Evolutionary conservation across 2,888 invertebrate species (phyloP).

Genomic region (Leucophenga montana): DNA sequence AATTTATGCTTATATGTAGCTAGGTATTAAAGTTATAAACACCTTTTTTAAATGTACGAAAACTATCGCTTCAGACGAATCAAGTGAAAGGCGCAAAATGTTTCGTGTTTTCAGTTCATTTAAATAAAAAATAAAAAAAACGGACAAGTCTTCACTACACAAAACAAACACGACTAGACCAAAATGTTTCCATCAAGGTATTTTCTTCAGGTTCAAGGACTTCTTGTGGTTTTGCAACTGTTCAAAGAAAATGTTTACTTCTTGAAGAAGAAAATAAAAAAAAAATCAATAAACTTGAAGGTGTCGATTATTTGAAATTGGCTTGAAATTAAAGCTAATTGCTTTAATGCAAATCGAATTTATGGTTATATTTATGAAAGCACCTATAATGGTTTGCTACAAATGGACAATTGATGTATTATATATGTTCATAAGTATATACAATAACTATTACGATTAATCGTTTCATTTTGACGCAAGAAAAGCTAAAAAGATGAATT

Average conservation of each 20-base stretch:
- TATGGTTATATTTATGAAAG: too few relatives aligned
- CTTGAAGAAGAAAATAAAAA: slow-evolving; percentile 9
- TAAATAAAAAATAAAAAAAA: background rate
- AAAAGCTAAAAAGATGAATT: too few relatives aligned
- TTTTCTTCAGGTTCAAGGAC: slow-evolving; percentile 58
- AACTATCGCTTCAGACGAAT: background rate
- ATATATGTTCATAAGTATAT: too few relatives aligned
- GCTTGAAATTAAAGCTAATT: background rate
- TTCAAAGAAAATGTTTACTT: slow-evolving; percentile 1
- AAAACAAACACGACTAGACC: background rate
- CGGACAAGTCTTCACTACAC: background rate
- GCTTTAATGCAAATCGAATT: background rate
- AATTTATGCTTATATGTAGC: too few relatives aligned
- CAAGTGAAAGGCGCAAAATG: background rate
- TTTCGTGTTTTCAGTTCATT: slow-evolving; percentile 20
- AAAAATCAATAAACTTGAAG: slow-evolving; percentile 54
- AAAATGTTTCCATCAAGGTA: background rate
- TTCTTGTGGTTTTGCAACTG: slow-evolving; percentile 37
- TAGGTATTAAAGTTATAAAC: background rate
- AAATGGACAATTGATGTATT: too few relatives aligned
- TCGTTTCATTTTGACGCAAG: too few relatives aligned
- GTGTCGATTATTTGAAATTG: slow-evolving; percentile 36
- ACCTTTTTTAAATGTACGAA: background rate
- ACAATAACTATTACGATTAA: too few relatives aligned
- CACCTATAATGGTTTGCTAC: too few relatives aligned